These are phyloP conservation scores for Eulemur rubriventer DNA, from an alignment of 2,797 vertebrate species.

Conservation along the genomic window DNA sequence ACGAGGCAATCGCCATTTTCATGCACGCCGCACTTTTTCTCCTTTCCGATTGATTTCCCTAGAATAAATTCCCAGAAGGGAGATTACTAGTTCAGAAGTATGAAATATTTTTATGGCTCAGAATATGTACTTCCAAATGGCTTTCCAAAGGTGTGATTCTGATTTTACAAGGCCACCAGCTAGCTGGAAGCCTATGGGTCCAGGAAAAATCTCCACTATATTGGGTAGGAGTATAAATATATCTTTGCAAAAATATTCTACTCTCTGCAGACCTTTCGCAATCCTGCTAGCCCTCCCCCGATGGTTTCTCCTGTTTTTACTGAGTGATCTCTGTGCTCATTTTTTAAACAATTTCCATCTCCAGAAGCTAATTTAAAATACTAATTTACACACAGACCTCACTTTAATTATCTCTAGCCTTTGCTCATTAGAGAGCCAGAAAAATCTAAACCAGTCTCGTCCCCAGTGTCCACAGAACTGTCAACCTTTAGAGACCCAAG, in stretches of 20 bases:
- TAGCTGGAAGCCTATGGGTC: neutral
- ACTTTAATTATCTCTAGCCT: neutral
- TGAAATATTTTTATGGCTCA: slow-evolving; percentile 17
- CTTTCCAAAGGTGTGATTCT: slow-evolving; percentile 43
- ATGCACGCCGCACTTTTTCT: neutral
- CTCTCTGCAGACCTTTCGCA: neutral
- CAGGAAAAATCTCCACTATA: neutral
- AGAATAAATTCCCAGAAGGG: slow-evolving; percentile 47
- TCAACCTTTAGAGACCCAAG: neutral
- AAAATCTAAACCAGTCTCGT: neutral
- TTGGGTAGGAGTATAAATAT: neutral
- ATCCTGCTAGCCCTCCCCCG: neutral
- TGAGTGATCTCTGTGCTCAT: neutral
- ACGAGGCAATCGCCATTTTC: neutral
- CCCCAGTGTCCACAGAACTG: neutral
- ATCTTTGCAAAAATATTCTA: neutral
- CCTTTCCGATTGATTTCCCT: slow-evolving; percentile 4
- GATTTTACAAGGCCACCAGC: slow-evolving; percentile 26
- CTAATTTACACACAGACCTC: neutral
- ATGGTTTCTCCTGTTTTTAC: neutral
- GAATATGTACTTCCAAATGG: slow-evolving; percentile 33
- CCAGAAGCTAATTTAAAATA: slow-evolving; percentile 40
- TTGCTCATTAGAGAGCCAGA: neutral
- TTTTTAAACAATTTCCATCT: neutral
- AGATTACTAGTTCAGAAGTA: slow-evolving; percentile 37